Base-by-base conservation (phyloP, 35 echinoderm and acorn worm species). In the Lytechinus pictus region DNA sequence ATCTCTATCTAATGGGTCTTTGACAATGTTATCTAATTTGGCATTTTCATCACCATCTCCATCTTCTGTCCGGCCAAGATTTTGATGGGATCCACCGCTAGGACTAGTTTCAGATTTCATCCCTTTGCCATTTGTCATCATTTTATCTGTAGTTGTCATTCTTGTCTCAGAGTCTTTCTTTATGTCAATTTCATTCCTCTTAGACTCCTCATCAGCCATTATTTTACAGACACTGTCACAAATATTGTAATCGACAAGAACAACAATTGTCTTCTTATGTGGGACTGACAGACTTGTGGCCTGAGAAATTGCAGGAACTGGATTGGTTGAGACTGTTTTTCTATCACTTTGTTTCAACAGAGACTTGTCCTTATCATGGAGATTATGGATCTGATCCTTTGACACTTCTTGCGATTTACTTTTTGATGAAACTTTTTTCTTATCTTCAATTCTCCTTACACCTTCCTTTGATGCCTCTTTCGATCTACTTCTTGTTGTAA, bases 121-220 rank as follows among this genome's bases (percentile, higher is more conserved):
- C n/a, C n/a, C n/a, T n/a, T n/a, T n/a, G n/a, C n/a, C n/a, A n/a
- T n/a, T n/a, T n/a, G n/a, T n/a, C n/a, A n/a, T n/a, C n/a, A n/a
- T n/a, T n/a, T n/a, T n/a, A n/a, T n/a, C n/a, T n/a, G n/a, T n/a
- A n/a, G n/a, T n/a, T n/a, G n/a, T n/a, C n/a, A n/a, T n/a, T n/a
- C n/a, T n/a, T n/a, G n/a, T 79, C 21, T 79, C 66, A 79, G 19
- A 19, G 19, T 79, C 14, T 24, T n/a, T 79, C 66, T 24, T 24
- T 79, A 24, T 79, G 16, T 79, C 66, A 79, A 24, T 79, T 79
- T 79, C 66, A 79, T 79, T 79, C 66, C n/a, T 79, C 21, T 24
- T 79, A 24, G 66, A 79, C n/a, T 79, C 66, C 66, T 79, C 66
- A 79, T 79, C 66, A 79, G 66, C 16, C 66, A 79, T 79, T 79